A percentile compares a stretch with the other conserved stretches of the same genome.
phyloP scores from a whole-genome alignment of 2,888 invertebrate species.

The Caenorhabditis angaria region DNA sequence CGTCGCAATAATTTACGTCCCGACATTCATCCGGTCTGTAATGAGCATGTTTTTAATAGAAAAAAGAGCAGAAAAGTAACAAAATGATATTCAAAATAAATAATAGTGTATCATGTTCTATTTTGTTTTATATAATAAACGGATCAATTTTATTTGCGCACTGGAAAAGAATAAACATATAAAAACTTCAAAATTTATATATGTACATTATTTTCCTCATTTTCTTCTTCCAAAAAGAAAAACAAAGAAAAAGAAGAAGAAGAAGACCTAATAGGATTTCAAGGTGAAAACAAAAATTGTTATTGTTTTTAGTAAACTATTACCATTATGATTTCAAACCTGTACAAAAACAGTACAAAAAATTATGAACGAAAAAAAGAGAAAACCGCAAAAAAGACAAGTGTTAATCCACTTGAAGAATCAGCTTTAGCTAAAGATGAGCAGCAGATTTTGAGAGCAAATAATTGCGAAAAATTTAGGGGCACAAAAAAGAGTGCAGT shows the following conservation, averaged over 20 bases:
- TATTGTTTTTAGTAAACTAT: background rate
- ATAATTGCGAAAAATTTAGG: no score
- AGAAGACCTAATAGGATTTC: background rate
- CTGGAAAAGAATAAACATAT: background rate
- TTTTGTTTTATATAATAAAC: background rate
- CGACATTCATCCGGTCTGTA: slow-evolving; percentile 20
- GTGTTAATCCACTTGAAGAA: slow-evolving; percentile 3
- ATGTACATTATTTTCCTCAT: no score
- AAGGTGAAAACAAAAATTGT: slow-evolving; percentile 2
- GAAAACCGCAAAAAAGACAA: slow-evolving; percentile 2
- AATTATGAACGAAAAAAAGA: background rate
- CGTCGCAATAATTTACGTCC: slow-evolving; percentile 45
- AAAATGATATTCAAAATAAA: background rate
- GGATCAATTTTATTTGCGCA: background rate
- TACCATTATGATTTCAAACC: background rate
- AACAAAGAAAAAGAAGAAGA: background rate
- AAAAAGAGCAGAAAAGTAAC: background rate
- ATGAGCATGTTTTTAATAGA: background rate
- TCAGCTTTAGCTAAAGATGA: background rate
- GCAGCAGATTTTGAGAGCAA: background rate
- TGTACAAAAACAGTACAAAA: background rate
- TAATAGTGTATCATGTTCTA: background rate
- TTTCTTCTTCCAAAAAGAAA: no score
- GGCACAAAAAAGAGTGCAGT: no score
- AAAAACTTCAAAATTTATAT: no score